Evolutionary conservation across 2,888 invertebrate species (phyloP).

Genomic region (Eupsilia transversa): DNA sequence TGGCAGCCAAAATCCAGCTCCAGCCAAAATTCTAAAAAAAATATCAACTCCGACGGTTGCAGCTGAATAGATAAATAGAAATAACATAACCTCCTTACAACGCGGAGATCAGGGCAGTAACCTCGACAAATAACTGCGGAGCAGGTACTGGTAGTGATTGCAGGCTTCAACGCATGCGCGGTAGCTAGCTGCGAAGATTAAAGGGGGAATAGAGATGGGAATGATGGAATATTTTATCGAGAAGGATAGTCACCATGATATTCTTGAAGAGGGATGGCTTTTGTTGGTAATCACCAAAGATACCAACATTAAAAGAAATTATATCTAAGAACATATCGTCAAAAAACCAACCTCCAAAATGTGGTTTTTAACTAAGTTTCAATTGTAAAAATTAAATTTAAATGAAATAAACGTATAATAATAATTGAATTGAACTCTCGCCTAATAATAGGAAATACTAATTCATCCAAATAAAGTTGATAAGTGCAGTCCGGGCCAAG

Average conservation of each 20-base stretch:
- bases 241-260: background rate
- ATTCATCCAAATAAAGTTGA: slow-evolving; percentile 2
- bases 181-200: slow-evolving; percentile 60
- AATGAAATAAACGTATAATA: background rate
- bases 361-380: no score
- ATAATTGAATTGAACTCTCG: background rate
- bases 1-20: no score
- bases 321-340: background rate
- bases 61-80: slow-evolving; percentile 37
- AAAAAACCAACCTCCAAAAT: background rate
- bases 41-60: background rate
- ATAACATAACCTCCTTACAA: slow-evolving; percentile 25
- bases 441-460: background rate
- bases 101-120: slow-evolving; percentile 51
- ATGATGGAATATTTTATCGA: slow-evolving; percentile 13
- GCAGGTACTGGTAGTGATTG: slow-evolving; percentile 56
- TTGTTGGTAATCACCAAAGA: background rate
- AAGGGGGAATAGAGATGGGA: slow-evolving; percentile 31
- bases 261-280: no score
- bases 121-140: slow-evolving; percentile 58
- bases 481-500: background rate
- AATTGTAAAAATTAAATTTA: no score
- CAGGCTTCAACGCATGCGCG: slow-evolving; percentile 53
- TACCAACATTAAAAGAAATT: no score
- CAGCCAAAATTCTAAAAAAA: no score